Base-by-base conservation (phyloP, 2,888 invertebrate species). In the Ametastegia equiseti region DNA sequence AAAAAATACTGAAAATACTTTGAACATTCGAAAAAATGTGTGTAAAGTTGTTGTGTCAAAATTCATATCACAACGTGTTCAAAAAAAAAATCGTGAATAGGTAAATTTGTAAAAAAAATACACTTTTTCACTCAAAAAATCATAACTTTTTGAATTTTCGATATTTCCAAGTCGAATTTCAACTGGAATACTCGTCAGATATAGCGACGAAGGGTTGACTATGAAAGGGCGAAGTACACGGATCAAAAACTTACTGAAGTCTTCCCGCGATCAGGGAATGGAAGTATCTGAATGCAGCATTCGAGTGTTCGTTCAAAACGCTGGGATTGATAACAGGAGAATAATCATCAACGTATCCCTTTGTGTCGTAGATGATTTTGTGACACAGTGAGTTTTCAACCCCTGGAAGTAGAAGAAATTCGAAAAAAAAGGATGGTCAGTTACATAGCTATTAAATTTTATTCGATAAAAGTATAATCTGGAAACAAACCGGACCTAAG, bases 251-350 rank as follows among this genome's bases (percentile, higher is more conserved):
- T 92, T 92, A 96, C 96, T 95, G 93, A 80, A 96, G 92, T 86
- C 93, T 93, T 84, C 96, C 96, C 82, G 95, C 94, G 83, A 96
- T 95, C 67, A 95, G 92, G 0, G 95, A 93, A 88, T 96, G 96
- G 93, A 96, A 96, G 88, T 94, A 95, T 92, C 96, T 93, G 89
- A 95, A 96, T 6, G 96, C 96, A 7, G 95, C 95, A 0, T 94
- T 95, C 1, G 96, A 94, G 86, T 96, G 95, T 84, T 95, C 96
- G 84, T 95, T 95, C 77, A 96, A 89, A 0, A 95, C 92, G 6
- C 94, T 93, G 0, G 96, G 95, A 87, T 95, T 93, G 0, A 96
- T 94, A 42, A 92, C 91, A 0, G 94, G 93, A 83, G 95, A 93
- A 90, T 96, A 96, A 88, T 96, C 96, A 86, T 95, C 94, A 15